Base-by-base conservation (phyloP, 2,113 vertebrate species). In the Mystacornis crossleyi region DNA sequence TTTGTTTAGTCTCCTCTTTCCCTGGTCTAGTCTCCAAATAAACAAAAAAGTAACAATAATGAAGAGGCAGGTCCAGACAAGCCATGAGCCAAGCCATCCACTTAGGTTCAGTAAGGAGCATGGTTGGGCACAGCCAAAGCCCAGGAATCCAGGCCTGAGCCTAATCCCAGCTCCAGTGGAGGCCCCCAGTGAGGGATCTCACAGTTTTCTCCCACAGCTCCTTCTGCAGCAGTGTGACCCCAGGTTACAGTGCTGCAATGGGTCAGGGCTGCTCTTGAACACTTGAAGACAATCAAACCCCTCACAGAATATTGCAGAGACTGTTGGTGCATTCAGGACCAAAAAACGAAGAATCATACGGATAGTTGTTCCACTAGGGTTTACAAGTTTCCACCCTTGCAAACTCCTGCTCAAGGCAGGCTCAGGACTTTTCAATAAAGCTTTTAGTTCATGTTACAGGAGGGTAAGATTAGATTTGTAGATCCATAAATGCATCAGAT, bases 171-270 rank as follows among this genome's bases (percentile, higher is more conserved):
- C 40, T 64, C 10, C 54, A 24, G 10, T 7, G 19, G 45, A 47
- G 20, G 40, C 2, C 3, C 19, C 10, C 40, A 42, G 2, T 2
- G 5, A 69, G 47, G 18, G 6, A 14, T 48, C 10, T 62, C 42
- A 28, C 14, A 14, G 3, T 55, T 62, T 67, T 65, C 64, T 55
- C 12, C 7, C 18, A 24, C 9, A 69, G 48, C 5, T 60, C 28
- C 80, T 75, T 42, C 38, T 2, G 18, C n/a, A 86, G 31, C 11
- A 19, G 23, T 38, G 34, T 67, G 34, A 67, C 24, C 33, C 33
- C 38, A 40, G 5, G 1, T 33, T 67, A 71, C 25, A 71, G 70
- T 2, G 0, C 21, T 73, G 51, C 34, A 40, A 6, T 0, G 0
- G 34, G 28, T 47, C 34, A 38, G 58, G n/a, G 26, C 36, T 81